Evolutionary conservation across 1,140 invertebrate species (phyloP).

Genomic region (Cheumatopsyche charites): DNA sequence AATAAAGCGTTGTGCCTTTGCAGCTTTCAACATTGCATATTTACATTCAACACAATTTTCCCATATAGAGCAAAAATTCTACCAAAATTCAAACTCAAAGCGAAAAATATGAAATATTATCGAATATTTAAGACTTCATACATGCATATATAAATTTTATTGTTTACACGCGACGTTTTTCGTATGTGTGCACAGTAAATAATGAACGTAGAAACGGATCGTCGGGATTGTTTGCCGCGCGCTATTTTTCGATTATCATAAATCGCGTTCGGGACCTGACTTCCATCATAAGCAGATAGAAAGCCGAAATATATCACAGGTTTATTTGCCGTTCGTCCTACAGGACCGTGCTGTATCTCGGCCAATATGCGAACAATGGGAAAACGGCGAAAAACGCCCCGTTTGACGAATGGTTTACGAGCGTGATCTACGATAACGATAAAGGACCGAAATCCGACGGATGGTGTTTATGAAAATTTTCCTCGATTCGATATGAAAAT

Average conservation of each 20-base stretch:
- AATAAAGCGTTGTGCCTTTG: no score
- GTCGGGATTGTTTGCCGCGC: constrained; percentile 30
- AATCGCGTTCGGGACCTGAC: constrained; percentile 36
- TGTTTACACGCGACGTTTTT: not conserved
- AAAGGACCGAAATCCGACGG: not conserved
- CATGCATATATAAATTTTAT: no score
- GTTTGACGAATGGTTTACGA: constrained; percentile 20
- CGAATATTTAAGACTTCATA: no score
- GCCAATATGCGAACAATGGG: not conserved
- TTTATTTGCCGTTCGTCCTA: constrained; percentile 17
- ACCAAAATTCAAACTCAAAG: no score
- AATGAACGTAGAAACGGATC: not conserved
- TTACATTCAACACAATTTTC: no score
- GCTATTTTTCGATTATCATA: constrained; percentile 45
- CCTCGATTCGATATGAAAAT: no score
- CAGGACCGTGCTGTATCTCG: not conserved
- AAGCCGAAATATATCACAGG: constrained; percentile 38
- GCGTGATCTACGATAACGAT: constrained; percentile 18
- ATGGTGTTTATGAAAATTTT: no score
- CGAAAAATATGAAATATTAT: no score
- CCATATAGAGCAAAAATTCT: no score
- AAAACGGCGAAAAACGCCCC: constrained; percentile 11
- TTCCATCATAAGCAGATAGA: constrained; percentile 43
- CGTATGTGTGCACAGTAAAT: not conserved
- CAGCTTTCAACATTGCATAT: no score